Evolutionary conservation across 2,888 invertebrate species (phyloP).

Genomic region (Oithona nana): DNA sequence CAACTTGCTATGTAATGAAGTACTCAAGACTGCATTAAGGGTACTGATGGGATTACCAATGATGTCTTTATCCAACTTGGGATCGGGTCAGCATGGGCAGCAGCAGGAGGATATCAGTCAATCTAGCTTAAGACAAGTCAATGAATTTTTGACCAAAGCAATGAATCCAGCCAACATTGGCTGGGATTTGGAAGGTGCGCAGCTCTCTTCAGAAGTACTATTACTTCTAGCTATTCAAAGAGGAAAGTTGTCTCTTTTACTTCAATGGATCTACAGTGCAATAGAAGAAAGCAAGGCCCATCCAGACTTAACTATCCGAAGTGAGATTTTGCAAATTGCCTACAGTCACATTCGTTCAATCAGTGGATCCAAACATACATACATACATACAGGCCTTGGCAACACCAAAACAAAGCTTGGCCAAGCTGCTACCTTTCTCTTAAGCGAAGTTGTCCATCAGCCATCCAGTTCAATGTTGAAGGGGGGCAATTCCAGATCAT

Average conservation of each 20-base stretch:
- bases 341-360: neutral
- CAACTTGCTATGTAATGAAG: neutral
- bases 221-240: slow-evolving; percentile 38
- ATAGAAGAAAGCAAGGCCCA: too few species aligned
- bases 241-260: slow-evolving; percentile 37
- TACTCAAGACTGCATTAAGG: neutral
- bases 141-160: neutral
- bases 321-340: neutral
- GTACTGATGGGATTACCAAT: neutral
- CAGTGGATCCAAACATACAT: neutral
- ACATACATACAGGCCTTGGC: too few species aligned
- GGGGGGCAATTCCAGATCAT: neutral
- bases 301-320: neutral
- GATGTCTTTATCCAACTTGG: neutral
- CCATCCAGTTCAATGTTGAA: neutral
- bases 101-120: neutral
- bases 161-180: neutral
- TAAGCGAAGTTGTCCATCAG: neutral
- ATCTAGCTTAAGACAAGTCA: neutral
- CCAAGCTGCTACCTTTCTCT: neutral
- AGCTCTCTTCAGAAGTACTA: slow-evolving; percentile 34
- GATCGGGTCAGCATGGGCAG: neutral
- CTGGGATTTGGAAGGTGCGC: slow-evolving; percentile 22
- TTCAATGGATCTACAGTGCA: slow-evolving; percentile 39
- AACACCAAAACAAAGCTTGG: neutral